Evolutionary conservation across 2,888 invertebrate species (phyloP), one percentile per base, ranked within the genome.

Genomic region (Drosophila fulvimacula): DNA sequence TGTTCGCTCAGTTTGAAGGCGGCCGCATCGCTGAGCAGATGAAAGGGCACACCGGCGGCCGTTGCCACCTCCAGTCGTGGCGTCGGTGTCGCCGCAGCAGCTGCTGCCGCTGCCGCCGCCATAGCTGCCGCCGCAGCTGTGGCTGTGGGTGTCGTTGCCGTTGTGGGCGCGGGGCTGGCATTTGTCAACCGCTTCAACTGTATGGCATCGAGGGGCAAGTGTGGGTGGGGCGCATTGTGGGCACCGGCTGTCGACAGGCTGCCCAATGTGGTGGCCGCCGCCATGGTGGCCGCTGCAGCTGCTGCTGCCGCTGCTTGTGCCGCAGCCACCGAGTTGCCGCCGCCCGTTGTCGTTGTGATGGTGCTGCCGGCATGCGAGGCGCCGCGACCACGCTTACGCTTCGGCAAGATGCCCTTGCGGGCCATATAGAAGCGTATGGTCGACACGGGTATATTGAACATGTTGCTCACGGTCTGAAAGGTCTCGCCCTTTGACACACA

Each of bases 391-490:
- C 97, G 94, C 84, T 96, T 95, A 75, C 97, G 95, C 82, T 95
- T 94, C 44, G 96, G 96, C 72, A 97, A 92, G 59, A 97, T 96
- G 3, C 97, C 97, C 91, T 96, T 96, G 72, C 97, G 94, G 17
- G 96, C 97, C 97, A 97, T 97, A 93, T 96, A 97, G 92, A 97
- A 97, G 53, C 96, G 94, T 92, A 97, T 96, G 41, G 97, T 97
- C 34, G 96, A 96, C 76, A 97, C 97, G 67, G 97, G 97, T 93
- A 97, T 97, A 91, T 96, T 96, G 92, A 96, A 97, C 93, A 96
- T 96, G 88, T 96, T 96, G 66, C 96, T 96, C 34, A 97, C 97
- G 1, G 96, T 96, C 93, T 97, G 97, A 93, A 97, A 97, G 85
- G 97, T 97, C 93, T 96, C 96, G 1, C 97, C 97, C 61, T 96